phyloP scores from a whole-genome alignment of 2,888 invertebrate species.

The Willowsia nigromaculata region DNA sequence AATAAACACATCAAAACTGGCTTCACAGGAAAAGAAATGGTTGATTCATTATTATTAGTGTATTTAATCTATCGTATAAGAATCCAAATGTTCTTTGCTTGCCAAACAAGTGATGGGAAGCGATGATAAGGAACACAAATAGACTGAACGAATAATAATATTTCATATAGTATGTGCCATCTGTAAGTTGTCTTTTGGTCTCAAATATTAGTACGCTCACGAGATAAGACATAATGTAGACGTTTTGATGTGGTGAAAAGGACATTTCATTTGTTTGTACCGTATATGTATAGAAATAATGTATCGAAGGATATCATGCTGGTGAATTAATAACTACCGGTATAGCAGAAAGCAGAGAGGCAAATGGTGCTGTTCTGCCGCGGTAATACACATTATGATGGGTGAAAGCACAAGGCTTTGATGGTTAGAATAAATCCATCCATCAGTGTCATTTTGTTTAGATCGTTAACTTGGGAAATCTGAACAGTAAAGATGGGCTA shows the following conservation, averaged over 20 bases:
- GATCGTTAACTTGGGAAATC: slow-evolving; percentile 63
- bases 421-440: slow-evolving; percentile 52
- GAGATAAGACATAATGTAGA: background rate
- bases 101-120: background rate
- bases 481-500: slow-evolving; percentile 41
- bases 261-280: background rate
- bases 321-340: slow-evolving; percentile 5
- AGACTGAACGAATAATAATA: background rate
- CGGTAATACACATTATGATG: background rate
- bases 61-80: background rate
- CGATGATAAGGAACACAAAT: background rate
- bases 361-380: too few species aligned
- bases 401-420: background rate
- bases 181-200: background rate
- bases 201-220: too few species aligned
- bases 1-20: slow-evolving; percentile 49
- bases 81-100: background rate
- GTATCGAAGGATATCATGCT: slow-evolving; percentile 30
- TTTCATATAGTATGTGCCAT: background rate
- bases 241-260: background rate
- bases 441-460: slow-evolving; percentile 66
- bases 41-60: background rate
- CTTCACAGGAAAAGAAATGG: background rate
- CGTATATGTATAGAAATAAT: slow-evolving; percentile 32
- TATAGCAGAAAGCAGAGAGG: background rate